Evolutionary conservation across 1,140 invertebrate species (phyloP).

Genomic region (Bombus huntii): DNA sequence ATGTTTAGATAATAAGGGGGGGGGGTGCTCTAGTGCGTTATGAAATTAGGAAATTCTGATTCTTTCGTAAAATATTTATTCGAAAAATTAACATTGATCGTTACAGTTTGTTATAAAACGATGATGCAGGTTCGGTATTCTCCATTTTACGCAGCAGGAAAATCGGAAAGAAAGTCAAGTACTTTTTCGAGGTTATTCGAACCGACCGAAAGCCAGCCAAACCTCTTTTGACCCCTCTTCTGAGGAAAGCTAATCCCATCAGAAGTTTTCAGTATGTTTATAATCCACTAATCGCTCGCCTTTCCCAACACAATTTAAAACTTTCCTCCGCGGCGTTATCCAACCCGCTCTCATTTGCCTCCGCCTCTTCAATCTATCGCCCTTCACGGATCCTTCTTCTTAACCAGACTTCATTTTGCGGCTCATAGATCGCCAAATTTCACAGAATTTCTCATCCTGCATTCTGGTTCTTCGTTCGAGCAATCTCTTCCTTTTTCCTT

Average conservation of each 20-base stretch:
- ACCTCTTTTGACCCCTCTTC: conserved; percentile 38
- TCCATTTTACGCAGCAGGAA: neutral
- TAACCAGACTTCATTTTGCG: conserved; percentile 79
- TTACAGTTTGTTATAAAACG: too few species aligned
- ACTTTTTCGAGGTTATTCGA: conserved; percentile 46
- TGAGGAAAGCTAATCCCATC: conserved; percentile 69
- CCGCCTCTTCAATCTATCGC: conserved; percentile 51
- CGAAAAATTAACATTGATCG: too few species aligned
- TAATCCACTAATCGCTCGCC: conserved; percentile 80
- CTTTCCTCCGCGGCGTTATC: conserved; percentile 71
- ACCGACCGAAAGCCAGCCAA: conserved; percentile 45
- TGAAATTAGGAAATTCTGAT: neutral
- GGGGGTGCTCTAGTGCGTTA: too few species aligned
- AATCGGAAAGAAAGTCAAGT: conserved; percentile 26
- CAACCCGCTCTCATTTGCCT: conserved; percentile 55
- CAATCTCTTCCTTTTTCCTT: neutral
- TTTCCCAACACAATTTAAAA: conserved; percentile 81
- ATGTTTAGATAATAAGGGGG: too few species aligned
- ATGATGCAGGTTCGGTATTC: neutral
- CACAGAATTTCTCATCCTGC: conserved; percentile 52
- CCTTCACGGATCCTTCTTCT: conserved; percentile 48
- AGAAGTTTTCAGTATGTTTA: conserved; percentile 78
- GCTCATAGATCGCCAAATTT: conserved; percentile 79
- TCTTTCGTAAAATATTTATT: too few species aligned
- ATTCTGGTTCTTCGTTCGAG: neutral